Evolutionary conservation across 1,140 invertebrate species (phyloP).

Genomic region (Dendroctonus valens): DNA sequence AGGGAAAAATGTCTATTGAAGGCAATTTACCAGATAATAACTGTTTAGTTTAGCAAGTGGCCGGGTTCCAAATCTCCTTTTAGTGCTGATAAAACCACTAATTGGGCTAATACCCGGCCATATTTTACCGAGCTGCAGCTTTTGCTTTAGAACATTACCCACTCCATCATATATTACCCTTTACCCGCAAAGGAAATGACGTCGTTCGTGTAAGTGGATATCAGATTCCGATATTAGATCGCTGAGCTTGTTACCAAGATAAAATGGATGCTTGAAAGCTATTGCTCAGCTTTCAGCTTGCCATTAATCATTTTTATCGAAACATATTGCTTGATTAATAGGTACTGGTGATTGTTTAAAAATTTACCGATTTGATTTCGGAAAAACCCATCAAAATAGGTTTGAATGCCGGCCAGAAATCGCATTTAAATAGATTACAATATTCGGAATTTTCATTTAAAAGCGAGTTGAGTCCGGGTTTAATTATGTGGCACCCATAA

Average conservation of each 20-base stretch:
- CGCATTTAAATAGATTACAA: no score
- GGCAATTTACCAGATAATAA: no score
- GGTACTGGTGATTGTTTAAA: no score
- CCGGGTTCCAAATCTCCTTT: no score
- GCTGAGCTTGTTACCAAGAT: slow-evolving; percentile 13
- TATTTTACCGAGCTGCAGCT: slow-evolving; percentile 4
- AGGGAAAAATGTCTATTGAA: no score
- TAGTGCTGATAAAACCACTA: background rate
- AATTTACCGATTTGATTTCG: no score
- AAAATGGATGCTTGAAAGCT: slow-evolving; percentile 6
- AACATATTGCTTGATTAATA: background rate
- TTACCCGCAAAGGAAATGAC: slow-evolving; percentile 5
- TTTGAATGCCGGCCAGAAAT: no score
- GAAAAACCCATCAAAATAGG: no score
- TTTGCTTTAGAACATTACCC: background rate
- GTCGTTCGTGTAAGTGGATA: slow-evolving; percentile 11
- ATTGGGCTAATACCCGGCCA: slow-evolving; percentile 1
- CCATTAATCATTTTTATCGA: slow-evolving; percentile 9
- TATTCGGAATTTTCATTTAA: no score
- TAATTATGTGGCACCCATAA: no score
- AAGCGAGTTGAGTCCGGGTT: no score
- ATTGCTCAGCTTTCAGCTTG: slow-evolving; percentile 1
- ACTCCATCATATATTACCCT: slow-evolving; percentile 11
- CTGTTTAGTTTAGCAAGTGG: no score
- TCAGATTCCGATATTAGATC: slow-evolving; percentile 17